Base-by-base conservation (phyloP, 2,113 vertebrate species). In the Cygnus atratus region DNA sequence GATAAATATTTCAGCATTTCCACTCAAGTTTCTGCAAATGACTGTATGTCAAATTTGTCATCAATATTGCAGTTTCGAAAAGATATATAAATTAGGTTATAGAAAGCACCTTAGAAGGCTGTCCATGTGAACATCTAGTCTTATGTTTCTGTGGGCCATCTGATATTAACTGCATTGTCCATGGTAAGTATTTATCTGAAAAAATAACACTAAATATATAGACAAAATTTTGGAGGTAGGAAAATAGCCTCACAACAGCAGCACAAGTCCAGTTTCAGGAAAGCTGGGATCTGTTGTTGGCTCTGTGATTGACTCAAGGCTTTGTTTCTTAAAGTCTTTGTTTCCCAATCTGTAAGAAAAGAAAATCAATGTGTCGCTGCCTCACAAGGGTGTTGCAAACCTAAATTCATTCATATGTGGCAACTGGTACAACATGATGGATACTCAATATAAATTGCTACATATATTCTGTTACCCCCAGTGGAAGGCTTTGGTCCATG, bases 361-460 rank as follows among this genome's bases (percentile, higher is more conserved):
- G 62, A 84, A 94, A 97, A 95, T 97, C 90, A 84, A 93, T 93
- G 81, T 22, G n/a, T 70, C 70, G 58, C 44, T 61, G 86, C 76
- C 58, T 88, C 90, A 81, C 65, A 93, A 77, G 86, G 54, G 66
- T 88, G 90, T 62, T 91, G 39, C 77, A 95, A 93, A 88, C 80
- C 50, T 85, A 66, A 87, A 95, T 84, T 54, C 84, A 91, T 89
- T 94, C 84, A 10, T 71, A 84, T 79, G 66, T 95, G 88, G 86
- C 84, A 78, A 92, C 29, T 58, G 74, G 76, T 73, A 65, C 83
- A 90, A 90, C 83, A 73, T 79, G 95, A 94, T 89, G 80, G 95
- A 94, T 96, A 95, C 86, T 96, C 90, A 89, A 95, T 96, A 95
- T 54, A 84, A 92, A 92, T 76, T 94, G 95, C 93, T 95, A 93